A percentile compares a stretch with the other conserved stretches of the same genome.
Evolutionary conservation across 2,797 vertebrate species (phyloP).

Genomic region (Psittacula echo): DNA sequence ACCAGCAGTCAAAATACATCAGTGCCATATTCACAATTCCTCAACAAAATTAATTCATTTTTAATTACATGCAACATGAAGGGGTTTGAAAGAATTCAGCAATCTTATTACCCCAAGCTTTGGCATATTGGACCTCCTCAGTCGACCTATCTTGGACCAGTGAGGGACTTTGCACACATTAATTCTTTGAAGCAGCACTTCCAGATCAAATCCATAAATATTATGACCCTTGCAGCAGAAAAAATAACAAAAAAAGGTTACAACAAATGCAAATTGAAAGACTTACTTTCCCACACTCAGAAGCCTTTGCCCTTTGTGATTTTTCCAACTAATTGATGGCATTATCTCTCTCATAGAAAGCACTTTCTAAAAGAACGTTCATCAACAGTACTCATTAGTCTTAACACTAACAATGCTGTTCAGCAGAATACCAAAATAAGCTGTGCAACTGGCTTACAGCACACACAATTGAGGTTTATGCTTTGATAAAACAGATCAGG

Average conservation of each 20-base stretch:
- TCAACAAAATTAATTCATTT: constrained; percentile 51
- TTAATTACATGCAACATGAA: constrained; percentile 55
- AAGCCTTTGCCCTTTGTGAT: constrained; percentile 75
- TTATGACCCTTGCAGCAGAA: constrained; percentile 85
- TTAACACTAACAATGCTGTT: constrained; percentile 74
- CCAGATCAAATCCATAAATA: constrained; percentile 98
- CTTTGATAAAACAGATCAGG: background rate
- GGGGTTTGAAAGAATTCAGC: constrained; percentile 36
- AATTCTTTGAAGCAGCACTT: constrained; percentile 96
- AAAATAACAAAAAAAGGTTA: constrained; percentile 73
- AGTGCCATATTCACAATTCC: constrained; percentile 35
- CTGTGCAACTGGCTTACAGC: constrained; percentile 55
- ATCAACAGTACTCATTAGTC: constrained; percentile 75
- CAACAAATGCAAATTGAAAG: constrained; percentile 74
- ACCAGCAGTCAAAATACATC: constrained; percentile 58
- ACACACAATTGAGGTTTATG: constrained; percentile 42
- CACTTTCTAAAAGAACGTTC: constrained; percentile 71
- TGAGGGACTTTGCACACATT: constrained; percentile 91
- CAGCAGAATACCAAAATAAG: constrained; percentile 69
- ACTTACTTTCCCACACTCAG: constrained; percentile 68
- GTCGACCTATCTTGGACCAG: constrained; percentile 97
- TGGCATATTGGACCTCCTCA: constrained; percentile 92
- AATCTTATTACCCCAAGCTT: constrained; percentile 91
- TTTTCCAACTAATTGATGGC: constrained; percentile 78
- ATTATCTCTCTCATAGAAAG: constrained; percentile 71